These are phyloP conservation scores for Psittacus erithacus DNA, from an alignment of 2,113 vertebrate species.

Conservation along the genomic window DNA sequence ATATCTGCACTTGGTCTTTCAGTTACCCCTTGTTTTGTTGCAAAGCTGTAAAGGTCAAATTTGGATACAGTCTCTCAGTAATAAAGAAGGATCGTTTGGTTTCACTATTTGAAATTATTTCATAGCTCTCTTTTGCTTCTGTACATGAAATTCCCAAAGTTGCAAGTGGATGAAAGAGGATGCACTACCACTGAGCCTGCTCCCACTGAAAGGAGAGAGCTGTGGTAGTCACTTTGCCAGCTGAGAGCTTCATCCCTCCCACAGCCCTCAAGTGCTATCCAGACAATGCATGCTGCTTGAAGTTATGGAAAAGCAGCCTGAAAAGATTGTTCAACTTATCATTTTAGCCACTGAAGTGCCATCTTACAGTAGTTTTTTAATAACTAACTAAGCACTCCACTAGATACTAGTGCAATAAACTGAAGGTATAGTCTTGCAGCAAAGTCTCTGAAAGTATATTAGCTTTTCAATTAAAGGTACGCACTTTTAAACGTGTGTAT, in stretches of 20 bases:
- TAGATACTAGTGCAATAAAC: neutral
- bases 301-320: fast-evolving
- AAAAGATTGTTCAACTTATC: neutral
- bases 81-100: neutral
- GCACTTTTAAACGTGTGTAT: neutral
- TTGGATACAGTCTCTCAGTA: neutral
- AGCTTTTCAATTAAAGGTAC: neutral
- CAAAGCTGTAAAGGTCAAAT: neutral
- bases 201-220: neutral
- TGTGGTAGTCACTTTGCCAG: neutral
- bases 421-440: neutral
- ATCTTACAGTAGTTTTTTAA: neutral
- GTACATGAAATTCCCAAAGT: neutral
- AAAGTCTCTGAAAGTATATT: neutral
- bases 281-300: neutral
- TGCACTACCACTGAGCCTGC: fast-evolving
- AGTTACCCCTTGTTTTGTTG: neutral
- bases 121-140: neutral
- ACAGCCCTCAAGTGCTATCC: neutral
- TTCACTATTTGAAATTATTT: neutral
- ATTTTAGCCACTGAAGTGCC: neutral
- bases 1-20: neutral
- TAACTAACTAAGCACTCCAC: neutral
- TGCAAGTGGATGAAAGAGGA: fast-evolving
- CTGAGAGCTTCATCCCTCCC: neutral